A percentile compares a stretch with the other conserved stretches of the same genome.
These are phyloP conservation scores for Geococcyx californianus DNA, from an alignment of 2,113 vertebrate species.

Conservation along the genomic window DNA sequence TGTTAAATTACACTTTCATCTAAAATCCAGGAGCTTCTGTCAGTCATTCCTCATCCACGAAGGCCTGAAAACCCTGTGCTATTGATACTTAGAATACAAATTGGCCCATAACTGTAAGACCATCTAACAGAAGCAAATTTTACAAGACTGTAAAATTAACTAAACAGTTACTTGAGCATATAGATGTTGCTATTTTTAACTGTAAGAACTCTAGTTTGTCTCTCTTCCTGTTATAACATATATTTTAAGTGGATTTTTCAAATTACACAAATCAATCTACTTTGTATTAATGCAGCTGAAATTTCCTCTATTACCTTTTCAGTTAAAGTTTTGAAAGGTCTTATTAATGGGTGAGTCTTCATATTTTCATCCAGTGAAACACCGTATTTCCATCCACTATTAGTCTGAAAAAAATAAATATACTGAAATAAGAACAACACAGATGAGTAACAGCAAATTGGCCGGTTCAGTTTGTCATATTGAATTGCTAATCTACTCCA, in stretches of 20 bases:
- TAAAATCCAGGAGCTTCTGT: neutral
- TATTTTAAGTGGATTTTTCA: neutral
- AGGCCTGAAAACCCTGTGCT: neutral
- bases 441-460: neutral
- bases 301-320: slow-evolving; percentile 86
- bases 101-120: neutral
- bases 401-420: slow-evolving; percentile 76
- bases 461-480: neutral
- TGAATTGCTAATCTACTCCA: neutral
- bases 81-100: neutral
- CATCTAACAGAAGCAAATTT: neutral
- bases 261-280: neutral
- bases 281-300: neutral
- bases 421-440: neutral
- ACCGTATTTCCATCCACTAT: slow-evolving; percentile 93
- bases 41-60: neutral
- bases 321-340: slow-evolving; percentile 90
- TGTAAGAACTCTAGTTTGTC: neutral
- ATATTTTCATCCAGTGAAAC: slow-evolving; percentile 90
- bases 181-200: neutral
- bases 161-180: neutral
- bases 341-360: slow-evolving; percentile 92
- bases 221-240: neutral
- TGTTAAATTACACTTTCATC: neutral
- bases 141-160: neutral